A percentile compares a stretch with the other conserved stretches of the same genome.
These are phyloP conservation scores for Octonoba sinensis DNA, from an alignment of 2,888 invertebrate genomes.

Conservation along the genomic window DNA sequence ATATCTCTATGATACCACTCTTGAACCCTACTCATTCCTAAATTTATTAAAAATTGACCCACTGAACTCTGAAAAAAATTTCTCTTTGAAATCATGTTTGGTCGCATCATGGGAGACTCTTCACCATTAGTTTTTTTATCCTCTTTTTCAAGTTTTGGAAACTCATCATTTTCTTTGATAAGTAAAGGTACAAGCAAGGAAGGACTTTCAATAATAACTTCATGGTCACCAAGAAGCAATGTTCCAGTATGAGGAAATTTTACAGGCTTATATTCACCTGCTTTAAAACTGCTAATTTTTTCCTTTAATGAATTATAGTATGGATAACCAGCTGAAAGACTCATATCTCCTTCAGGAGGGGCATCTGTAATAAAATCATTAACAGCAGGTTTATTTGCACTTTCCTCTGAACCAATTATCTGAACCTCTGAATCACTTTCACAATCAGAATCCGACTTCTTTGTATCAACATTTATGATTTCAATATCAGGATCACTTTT, in stretches of 20 bases:
- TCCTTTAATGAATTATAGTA: slow-evolving; percentile 58
- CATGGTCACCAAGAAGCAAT: slow-evolving; percentile 56
- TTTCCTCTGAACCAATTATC: slow-evolving; percentile 38
- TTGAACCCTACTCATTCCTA: slow-evolving; percentile 90
- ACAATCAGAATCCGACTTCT: slow-evolving; percentile 23
- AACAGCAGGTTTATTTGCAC: neutral
- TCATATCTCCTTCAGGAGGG: slow-evolving; percentile 10
- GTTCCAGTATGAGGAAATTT: slow-evolving; percentile 63
- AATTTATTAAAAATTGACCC: slow-evolving; percentile 91
- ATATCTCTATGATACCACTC: slow-evolving; percentile 95
- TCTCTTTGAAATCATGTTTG: slow-evolving; percentile 68
- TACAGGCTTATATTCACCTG: slow-evolving; percentile 64
- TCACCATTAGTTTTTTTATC: slow-evolving; percentile 43
- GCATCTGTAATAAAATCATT: slow-evolving; percentile 2
- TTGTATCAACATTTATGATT: slow-evolving; percentile 31
- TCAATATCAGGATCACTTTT: slow-evolving; percentile 34
- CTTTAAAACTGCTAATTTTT: slow-evolving; percentile 49
- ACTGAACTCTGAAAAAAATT: slow-evolving; percentile 72
- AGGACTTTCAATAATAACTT: slow-evolving; percentile 66
- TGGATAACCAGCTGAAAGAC: slow-evolving; percentile 45
- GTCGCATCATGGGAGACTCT: slow-evolving; percentile 59
- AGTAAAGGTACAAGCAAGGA: slow-evolving; percentile 67
- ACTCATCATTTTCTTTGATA: slow-evolving; percentile 66
- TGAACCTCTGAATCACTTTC: slow-evolving; percentile 57
- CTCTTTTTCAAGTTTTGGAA: slow-evolving; percentile 63